phyloP scores from a whole-genome alignment of 35 echinoderm and acorn worm species.

The Stichopus chloronotus region DNA sequence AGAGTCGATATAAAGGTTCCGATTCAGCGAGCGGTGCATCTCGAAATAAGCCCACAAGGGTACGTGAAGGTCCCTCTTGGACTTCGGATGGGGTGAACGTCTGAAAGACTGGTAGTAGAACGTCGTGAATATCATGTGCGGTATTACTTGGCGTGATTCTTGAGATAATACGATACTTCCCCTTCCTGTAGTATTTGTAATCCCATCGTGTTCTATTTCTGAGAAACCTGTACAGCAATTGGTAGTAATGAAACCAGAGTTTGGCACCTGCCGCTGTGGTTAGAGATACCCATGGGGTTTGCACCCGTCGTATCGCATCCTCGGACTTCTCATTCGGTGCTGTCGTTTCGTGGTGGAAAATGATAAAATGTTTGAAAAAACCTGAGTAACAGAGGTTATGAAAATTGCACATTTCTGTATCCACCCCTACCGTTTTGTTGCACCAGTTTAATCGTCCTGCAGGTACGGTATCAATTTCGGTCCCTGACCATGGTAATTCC shows the following conservation, averaged over 20 bases:
- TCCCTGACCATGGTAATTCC: not conserved
- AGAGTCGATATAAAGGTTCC: not conserved
- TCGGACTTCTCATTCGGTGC: too few species aligned
- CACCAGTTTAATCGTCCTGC: not conserved
- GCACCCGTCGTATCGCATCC: too few species aligned
- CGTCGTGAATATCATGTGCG: constrained; percentile 23
- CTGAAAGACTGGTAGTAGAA: not conserved
- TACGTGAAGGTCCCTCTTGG: not conserved
- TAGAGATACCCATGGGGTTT: too few species aligned
- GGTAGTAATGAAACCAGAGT: too few species aligned
- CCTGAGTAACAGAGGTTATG: not conserved
- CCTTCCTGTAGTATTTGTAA: not conserved
- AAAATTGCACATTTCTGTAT: not conserved
- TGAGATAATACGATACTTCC: not conserved
- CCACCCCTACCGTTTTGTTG: not conserved
- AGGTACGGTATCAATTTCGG: not conserved
- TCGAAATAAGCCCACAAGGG: not conserved
- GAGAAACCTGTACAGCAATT: too few species aligned
- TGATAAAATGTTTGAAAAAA: not conserved
- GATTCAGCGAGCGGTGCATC: not conserved
- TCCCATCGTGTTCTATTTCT: too few species aligned
- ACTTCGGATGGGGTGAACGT: not conserved
- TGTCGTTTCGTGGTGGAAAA: too few species aligned
- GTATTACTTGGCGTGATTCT: not conserved
- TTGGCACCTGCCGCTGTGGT: too few species aligned